Evolutionary conservation across 2,888 invertebrate species (phyloP).

Genomic region (Eilema depressum): DNA sequence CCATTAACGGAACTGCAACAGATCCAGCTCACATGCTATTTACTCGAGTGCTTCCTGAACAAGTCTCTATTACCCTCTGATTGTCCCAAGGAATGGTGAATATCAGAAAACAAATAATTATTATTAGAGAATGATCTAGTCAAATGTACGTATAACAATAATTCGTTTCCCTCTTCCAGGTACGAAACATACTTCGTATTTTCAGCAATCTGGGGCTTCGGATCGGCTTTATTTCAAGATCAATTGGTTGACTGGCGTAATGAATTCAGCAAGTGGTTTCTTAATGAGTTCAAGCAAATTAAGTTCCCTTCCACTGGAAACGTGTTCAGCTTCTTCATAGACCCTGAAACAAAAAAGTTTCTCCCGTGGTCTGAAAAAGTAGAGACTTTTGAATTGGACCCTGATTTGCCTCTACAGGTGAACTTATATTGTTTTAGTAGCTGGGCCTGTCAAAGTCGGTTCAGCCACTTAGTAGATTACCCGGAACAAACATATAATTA

Average conservation of each 20-base stretch:
- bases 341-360: slow-evolving; percentile 94
- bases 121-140: background rate
- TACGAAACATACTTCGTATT: slow-evolving; percentile 98
- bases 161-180: slow-evolving; percentile 63
- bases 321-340: slow-evolving; percentile 96
- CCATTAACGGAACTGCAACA: slow-evolving; percentile 96
- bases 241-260: slow-evolving; percentile 96
- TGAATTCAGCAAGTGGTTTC: slow-evolving; percentile 98
- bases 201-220: slow-evolving; percentile 96
- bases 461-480: too few relatives aligned
- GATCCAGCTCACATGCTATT: slow-evolving; percentile 94
- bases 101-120: background rate
- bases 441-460: too few relatives aligned
- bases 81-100: slow-evolving; percentile 95
- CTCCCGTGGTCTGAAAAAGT: slow-evolving; percentile 95
- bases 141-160: background rate
- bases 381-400: slow-evolving; percentile 92
- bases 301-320: slow-evolving; percentile 94
- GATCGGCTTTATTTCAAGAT: slow-evolving; percentile 96
- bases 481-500: too few relatives aligned
- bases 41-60: slow-evolving; percentile 94
- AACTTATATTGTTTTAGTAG: background rate
- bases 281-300: slow-evolving; percentile 95
- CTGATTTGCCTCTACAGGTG: slow-evolving; percentile 95
- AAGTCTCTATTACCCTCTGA: slow-evolving; percentile 93